Evolutionary conservation across 2,113 vertebrate species (phyloP).

Genomic region (Otus sunia): DNA sequence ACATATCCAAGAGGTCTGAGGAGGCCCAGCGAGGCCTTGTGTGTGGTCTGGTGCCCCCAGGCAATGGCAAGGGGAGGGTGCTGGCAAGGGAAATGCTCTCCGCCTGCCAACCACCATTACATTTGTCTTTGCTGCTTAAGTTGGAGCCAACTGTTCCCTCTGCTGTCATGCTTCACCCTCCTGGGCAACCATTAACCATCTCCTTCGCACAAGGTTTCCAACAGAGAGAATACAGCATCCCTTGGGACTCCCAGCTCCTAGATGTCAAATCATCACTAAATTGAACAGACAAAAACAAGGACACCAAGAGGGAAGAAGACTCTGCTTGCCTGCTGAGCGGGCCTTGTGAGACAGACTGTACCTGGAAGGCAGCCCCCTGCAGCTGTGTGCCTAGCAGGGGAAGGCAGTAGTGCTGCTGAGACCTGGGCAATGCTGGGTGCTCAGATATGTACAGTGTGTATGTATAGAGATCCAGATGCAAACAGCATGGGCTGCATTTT

Average conservation of each 20-base stretch:
- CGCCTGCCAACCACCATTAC: not conserved
- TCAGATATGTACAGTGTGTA: not conserved
- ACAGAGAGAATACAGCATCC: not conserved
- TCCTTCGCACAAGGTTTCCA: not conserved
- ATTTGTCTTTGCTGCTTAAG: not conserved
- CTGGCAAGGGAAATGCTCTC: not conserved
- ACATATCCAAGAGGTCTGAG: not conserved
- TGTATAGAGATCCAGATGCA: not conserved
- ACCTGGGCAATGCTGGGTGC: not conserved
- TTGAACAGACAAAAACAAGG: not conserved
- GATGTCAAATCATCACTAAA: not conserved
- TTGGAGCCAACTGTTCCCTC: not conserved
- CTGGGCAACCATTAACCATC: not conserved
- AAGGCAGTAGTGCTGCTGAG: not conserved
- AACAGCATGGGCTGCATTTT: not conserved
- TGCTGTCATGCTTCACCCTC: not conserved
- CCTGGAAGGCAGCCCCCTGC: not conserved
- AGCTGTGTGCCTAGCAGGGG: not conserved
- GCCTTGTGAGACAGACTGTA: not conserved
- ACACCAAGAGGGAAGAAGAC: not conserved
- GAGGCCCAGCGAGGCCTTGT: not conserved
- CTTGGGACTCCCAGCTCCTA: not conserved
- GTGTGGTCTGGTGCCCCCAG: slow-evolving; percentile 6
- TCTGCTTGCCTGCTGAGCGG: not conserved
- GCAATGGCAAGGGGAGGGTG: not conserved